A percentile compares a stretch with the other conserved stretches of the same genome.
These are phyloP conservation scores for Cygnus buccinator DNA, from an alignment of 2,113 vertebrate genomes.

Conservation along the genomic window DNA sequence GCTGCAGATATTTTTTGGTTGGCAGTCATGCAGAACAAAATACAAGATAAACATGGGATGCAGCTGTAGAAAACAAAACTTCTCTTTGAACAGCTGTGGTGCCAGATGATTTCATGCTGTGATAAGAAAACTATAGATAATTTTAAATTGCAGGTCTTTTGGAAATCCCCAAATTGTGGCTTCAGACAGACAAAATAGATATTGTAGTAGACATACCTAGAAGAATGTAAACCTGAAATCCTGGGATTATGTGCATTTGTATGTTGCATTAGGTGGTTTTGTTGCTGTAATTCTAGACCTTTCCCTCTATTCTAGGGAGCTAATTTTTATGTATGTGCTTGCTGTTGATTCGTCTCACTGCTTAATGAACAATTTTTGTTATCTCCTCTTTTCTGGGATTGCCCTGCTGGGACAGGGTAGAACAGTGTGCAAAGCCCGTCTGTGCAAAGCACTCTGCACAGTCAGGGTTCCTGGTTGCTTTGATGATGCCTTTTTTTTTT, in stretches of 20 bases:
- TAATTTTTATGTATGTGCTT: background rate
- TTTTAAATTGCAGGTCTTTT: background rate
- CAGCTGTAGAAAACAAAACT: background rate
- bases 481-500: background rate
- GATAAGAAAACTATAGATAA: background rate
- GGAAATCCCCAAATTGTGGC: background rate
- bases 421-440: background rate
- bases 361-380: background rate
- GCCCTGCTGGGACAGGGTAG: accelerated
- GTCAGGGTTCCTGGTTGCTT: background rate
- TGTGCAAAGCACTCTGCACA: background rate
- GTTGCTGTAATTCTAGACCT: background rate
- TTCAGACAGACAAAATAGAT: background rate
- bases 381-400: background rate
- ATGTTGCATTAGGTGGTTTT: background rate
- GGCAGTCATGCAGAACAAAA: background rate
- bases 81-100: slow-evolving; percentile 21
- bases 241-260: background rate
- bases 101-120: background rate
- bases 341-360: background rate
- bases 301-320: background rate
- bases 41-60: background rate
- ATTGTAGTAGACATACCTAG: background rate
- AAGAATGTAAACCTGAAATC: background rate
- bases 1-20: background rate